phyloP scores from a whole-genome alignment of 37 sponge, comb jelly and placozoan genomes.

The Bolinopsis microptera region DNA sequence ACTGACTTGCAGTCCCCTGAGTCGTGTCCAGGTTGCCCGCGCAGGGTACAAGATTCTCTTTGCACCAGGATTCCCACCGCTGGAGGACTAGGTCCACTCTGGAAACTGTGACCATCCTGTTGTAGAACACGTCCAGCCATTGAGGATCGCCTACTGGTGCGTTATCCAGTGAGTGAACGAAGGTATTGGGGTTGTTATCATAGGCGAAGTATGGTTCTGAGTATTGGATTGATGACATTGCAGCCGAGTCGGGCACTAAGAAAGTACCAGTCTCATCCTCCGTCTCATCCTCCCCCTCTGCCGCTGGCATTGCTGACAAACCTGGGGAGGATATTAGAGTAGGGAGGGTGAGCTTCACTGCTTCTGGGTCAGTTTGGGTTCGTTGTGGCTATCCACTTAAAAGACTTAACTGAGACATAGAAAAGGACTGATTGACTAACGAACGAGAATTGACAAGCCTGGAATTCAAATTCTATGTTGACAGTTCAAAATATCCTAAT shows the following conservation, averaged over 20 bases:
- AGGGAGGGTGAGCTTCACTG: too few species aligned
- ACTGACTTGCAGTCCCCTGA: background rate
- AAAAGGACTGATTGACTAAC: too few species aligned
- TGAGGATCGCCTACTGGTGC: background rate
- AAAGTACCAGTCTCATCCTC: background rate
- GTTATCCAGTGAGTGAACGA: background rate
- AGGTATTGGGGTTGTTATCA: background rate
- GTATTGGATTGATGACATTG: background rate
- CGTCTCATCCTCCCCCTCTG: too few species aligned
- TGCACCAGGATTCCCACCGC: background rate
- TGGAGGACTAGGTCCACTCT: background rate
- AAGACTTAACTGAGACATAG: too few species aligned
- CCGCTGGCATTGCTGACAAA: too few species aligned
- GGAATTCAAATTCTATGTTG: too few species aligned
- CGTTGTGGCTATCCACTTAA: too few species aligned
- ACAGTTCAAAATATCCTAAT: too few species aligned
- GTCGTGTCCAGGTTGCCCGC: background rate
- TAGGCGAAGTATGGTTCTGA: background rate
- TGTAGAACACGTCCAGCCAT: background rate
- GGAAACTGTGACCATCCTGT: background rate
- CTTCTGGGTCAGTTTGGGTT: too few species aligned
- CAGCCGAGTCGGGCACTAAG: background rate
- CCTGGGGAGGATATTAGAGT: too few species aligned
- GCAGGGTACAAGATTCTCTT: background rate
- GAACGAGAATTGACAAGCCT: too few species aligned